A percentile compares a stretch with the other conserved stretches of the same genome.
phyloP scores from a whole-genome alignment of 2,888 invertebrate species.

The Epinotia demarniana region DNA sequence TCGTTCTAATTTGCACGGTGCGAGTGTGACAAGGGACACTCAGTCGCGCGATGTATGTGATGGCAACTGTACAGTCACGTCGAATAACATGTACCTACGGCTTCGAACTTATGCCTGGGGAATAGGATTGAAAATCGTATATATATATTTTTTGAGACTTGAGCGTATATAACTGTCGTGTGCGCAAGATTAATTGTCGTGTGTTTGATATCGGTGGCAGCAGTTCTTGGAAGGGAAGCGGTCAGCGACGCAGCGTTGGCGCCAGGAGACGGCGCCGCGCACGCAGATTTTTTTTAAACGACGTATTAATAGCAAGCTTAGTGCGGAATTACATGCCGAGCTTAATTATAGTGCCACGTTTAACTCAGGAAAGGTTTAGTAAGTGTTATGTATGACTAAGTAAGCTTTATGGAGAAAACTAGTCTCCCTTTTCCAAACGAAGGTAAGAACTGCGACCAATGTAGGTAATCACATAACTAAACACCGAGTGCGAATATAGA shows the following conservation, averaged over 20 bases:
- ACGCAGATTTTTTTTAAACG: constrained; percentile 38
- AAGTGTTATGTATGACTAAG: constrained; percentile 9
- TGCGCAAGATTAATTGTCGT: constrained; percentile 51
- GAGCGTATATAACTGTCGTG: background rate
- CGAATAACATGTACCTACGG: too few species aligned
- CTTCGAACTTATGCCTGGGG: too few species aligned
- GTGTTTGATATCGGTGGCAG: constrained; percentile 67
- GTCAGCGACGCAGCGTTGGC: constrained; percentile 65
- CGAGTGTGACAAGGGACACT: too few species aligned
- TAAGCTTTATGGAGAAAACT: constrained; percentile 3
- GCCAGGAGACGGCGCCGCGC: constrained; percentile 73
- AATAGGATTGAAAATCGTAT: too few species aligned
- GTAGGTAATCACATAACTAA: background rate
- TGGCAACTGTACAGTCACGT: background rate
- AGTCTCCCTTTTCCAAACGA: background rate
- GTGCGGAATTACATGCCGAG: constrained; percentile 18
- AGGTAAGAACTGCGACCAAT: background rate
- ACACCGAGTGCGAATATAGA: background rate
- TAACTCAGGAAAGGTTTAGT: constrained; percentile 24
- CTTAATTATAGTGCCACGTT: constrained; percentile 26
- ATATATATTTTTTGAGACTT: background rate
- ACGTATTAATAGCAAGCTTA: constrained; percentile 33
- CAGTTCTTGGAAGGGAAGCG: constrained; percentile 73
- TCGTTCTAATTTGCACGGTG: too few species aligned
- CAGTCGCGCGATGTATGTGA: background rate